Base-by-base conservation (phyloP, 2,113 vertebrate genomes). In the Myotis davidii region DNA sequence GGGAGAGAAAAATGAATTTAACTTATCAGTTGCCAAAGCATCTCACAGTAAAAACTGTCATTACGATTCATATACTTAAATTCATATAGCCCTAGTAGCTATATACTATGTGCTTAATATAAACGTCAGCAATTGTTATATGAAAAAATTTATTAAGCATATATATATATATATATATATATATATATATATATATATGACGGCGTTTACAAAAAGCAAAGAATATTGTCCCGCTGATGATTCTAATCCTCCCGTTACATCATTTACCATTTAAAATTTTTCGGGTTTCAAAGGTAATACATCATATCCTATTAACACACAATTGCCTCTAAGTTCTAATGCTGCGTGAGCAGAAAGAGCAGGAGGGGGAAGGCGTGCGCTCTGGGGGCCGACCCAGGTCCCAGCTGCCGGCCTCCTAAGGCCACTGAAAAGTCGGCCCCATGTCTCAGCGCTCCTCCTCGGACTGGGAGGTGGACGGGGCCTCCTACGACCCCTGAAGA, bases 221-320 rank as follows among this genome's bases (percentile, higher is more conserved):
- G 65, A 65, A 37, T 20, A 39, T 64, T 64, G 7, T 85, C 61
- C 65, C 64, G 29, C 90, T 94, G 72, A 52, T 14, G 54, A 79
- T 45, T 90, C 48, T 87, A 84, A 93, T 61, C 73, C 27, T 73
- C n/a, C 39, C 88, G 25, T 85, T 82, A 61, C n/a, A n/a, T 69
- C 6, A 77, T 42, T 94, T 82, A 81, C 11, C 59, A 81, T 65
- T 54, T 86, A 84, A 52, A 3, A 52, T 64, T 54, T 83, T 95
- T 95, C 45, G 76, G 12, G 73, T 91, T 96, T 93, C 90, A 77
- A 90, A 92, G 61, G 72, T 78, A 64, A 78, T 25, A 61, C 73
- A 79, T 88, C 73, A 86, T 72, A 91, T 91, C 89, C 74, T 88
- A 70, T 86, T 88, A 79, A 74, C 8, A n/a, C 37, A 83, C 70